phyloP scores from a whole-genome alignment of 2,797 vertebrate species.

The Melopsittacus undulatus region DNA sequence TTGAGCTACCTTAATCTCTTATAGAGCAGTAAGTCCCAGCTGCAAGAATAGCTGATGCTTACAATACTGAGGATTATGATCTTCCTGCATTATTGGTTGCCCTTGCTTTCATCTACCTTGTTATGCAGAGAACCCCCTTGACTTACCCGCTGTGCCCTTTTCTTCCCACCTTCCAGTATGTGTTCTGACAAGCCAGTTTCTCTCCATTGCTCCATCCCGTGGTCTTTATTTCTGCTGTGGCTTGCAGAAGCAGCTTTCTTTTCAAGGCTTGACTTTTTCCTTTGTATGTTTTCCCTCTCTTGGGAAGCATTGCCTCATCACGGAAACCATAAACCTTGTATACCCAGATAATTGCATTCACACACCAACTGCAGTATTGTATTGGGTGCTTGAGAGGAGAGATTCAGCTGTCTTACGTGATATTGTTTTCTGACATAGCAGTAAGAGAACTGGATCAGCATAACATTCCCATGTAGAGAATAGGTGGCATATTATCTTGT shows the following conservation, averaged over 20 bases:
- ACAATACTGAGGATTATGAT: not conserved
- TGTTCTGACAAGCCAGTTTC: not conserved
- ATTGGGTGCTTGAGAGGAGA: conserved; percentile 33
- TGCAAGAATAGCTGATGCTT: conserved; percentile 5
- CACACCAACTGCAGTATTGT: not conserved
- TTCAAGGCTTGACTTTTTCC: not conserved
- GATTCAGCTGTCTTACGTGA: conserved; percentile 22
- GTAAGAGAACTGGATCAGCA: conserved; percentile 27
- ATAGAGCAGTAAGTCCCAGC: not conserved
- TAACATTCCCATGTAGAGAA: conserved; percentile 52
- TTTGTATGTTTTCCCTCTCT: conserved; percentile 15
- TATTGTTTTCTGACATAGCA: conserved; percentile 38
- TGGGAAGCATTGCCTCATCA: not conserved
- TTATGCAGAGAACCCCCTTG: not conserved
- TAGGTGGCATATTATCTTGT: conserved; percentile 31
- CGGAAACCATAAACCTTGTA: conserved; percentile 57
- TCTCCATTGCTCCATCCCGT: not conserved
- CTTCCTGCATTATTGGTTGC: not conserved
- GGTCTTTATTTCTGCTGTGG: not conserved
- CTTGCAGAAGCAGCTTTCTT: conserved; percentile 24
- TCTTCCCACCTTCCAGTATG: not conserved
- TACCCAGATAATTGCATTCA: conserved; percentile 28
- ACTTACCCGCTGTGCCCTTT: not conserved
- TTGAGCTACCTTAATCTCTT: not conserved
- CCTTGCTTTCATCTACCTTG: not conserved